A percentile compares a stretch with the other conserved stretches of the same genome.
Evolutionary conservation across 2,797 vertebrate genomes (phyloP).

Genomic region (Clamator glandarius): DNA sequence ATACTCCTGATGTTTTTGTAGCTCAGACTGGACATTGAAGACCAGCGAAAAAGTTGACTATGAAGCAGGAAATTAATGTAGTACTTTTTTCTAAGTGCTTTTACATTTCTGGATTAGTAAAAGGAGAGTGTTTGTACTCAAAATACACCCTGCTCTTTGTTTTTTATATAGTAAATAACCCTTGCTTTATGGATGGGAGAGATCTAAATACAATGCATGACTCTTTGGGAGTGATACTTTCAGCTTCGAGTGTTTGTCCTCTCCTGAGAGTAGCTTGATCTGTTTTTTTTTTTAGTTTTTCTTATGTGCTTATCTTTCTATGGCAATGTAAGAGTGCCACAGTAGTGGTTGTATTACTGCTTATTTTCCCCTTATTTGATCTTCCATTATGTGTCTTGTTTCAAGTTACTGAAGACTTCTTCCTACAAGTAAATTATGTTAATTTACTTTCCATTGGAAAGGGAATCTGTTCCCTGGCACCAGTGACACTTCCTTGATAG

Average conservation of each 20-base stretch:
- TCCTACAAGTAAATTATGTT: not conserved
- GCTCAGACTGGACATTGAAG: not conserved
- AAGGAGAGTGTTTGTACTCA: not conserved
- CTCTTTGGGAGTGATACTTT: not conserved
- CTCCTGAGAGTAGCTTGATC: not conserved
- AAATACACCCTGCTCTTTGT: not conserved
- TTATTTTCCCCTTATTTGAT: not conserved
- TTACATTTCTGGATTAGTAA: not conserved
- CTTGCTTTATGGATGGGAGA: not conserved
- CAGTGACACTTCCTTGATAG: not conserved
- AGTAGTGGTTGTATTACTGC: not conserved
- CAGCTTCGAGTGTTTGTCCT: not conserved
- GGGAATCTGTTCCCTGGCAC: not conserved
- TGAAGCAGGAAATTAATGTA: not conserved
- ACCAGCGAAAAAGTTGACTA: not conserved
- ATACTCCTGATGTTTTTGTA: not conserved
- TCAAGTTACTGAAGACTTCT: not conserved
- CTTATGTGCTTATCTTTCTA: not conserved
- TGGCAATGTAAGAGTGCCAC: not conserved
- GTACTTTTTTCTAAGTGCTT: not conserved
- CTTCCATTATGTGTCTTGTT: not conserved
- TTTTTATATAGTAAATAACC: not conserved
- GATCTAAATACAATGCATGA: not conserved
- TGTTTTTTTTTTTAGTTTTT: not conserved
- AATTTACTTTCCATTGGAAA: not conserved